Base-by-base conservation (phyloP, 2,113 vertebrate genomes). In the Cromileptes altivelis region DNA sequence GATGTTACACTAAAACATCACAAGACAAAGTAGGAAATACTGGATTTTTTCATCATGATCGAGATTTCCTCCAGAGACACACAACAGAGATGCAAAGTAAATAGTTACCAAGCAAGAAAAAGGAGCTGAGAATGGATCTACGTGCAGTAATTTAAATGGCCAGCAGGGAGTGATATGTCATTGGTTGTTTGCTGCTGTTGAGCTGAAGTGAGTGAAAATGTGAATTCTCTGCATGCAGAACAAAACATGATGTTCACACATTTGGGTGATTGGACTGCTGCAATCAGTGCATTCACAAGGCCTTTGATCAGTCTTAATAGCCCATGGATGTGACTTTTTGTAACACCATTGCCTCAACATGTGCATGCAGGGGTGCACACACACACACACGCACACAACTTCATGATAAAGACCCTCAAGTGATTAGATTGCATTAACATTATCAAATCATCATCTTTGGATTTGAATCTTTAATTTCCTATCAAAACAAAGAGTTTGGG, bases 101-200 rank as follows among this genome's bases (percentile, higher is more conserved):
- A 30, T 30, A 17, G 19, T 55, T 5, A 6, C 17, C 2, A 40
- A 25, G 23, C 6, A 17, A 23, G 14, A 68, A n/a, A 40, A 67
- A 8, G n/a, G 11, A 11, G 7, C 30, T 60, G 53, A 8, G 49
- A 4, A 19, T 30, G 13, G 11, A 23, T 25, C 11, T 8, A 18
- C 0, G 2, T 91, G 86, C 68, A 91, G 60, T 88, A 49, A 50
- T 62, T 13, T 45, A 67, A 71, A 75, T 73, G 71, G 37, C 91
- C 93, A 93, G 88, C 82, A 93, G 93, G 74, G 91, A 69, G 87
- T 78, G 87, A 61, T 89, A 33, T 84, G 27, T 77, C 72, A 84
- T 76, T n/a, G 25, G 61, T 69, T 62, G 55, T 40, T 19, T 70
- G 14, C 14, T 23, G 30, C 37, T 2, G 30, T 30, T 47, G 13